Base-by-base conservation (phyloP, 2,113 vertebrate genomes). In the Panthera tigris region DNA sequence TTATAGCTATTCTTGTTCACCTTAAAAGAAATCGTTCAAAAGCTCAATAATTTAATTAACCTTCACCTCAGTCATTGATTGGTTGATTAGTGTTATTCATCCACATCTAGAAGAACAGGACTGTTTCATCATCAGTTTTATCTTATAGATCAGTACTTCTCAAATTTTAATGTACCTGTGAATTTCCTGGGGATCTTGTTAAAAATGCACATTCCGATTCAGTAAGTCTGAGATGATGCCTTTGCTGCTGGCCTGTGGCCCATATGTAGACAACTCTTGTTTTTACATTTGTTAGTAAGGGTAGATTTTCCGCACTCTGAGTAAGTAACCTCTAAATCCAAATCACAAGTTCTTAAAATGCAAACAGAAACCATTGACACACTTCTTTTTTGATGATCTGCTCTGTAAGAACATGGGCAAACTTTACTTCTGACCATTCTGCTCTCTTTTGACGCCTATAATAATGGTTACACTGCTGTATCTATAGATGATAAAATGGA, bases 11-110 rank as follows among this genome's bases (percentile, higher is more conserved):
- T 65, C 81, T 93, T 89, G 31, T 41, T 93, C 36, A 55, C 55
- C 76, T 80, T 68, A 63, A 63, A 89, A 85, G 66, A 65, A 94
- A 80, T 52, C 74, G 85, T 74, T 97, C 41, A 82, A 84, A 96
- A 80, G 11, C 41, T 55, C 71, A 66, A 27, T 57, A 76, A 80
- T 8, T 92, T 71, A 85, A 85, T 87, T 55, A 63, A 12, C 15
- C 12, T 95, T 94, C 15, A 33, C 29, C 6, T 89, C 33, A 81
- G 21, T 57, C 85, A 19, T 55, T 45, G 29, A 65, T 33, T 79
- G 68, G 13, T 55, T 39, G 55, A 65, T 57, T 36, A 71, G 19
- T 74, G 13, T 48, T 76, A 12, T 48, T 89, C 23, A 27, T 48
- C 18, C 41, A 9, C 7, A 73, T 79, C 29, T 79, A 33, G 41